Conservation (phyloP, 2,113 vertebrate genomes). For the Danionella cerebrum region DNA sequence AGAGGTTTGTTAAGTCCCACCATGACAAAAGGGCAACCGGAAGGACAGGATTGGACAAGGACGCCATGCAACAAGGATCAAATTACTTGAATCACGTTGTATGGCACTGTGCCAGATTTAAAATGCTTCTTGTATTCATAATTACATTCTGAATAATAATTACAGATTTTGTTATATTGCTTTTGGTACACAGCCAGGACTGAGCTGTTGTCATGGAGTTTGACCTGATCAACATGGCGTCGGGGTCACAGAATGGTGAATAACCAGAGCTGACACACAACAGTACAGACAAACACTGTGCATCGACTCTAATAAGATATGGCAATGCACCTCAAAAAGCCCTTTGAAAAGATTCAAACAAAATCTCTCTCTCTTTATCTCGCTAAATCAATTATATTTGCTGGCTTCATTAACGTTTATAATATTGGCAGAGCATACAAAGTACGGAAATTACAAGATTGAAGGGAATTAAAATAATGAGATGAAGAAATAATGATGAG, state of each 20-base stretch:
- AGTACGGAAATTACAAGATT: not conserved
- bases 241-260: conserved; percentile 24
- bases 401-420: not conserved
- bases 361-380: not conserved
- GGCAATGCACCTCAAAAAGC: not conserved
- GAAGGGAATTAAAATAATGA: not conserved
- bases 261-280: conserved; percentile 24
- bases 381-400: not conserved
- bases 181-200: too few relatives aligned
- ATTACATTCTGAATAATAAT: too few relatives aligned
- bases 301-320: conserved; percentile 37
- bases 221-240: conserved; percentile 24
- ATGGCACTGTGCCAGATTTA: not conserved
- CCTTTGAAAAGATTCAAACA: not conserved
- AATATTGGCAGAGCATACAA: not conserved
- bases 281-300: conserved; percentile 9
- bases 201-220: not conserved
- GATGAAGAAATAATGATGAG: not conserved
- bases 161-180: too few relatives aligned
- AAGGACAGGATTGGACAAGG: not conserved
- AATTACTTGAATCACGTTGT: not conserved
- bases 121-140: not conserved
- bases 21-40: not conserved
- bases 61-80: not conserved
- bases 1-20: not conserved